Conservation (phyloP, 2,113 vertebrate genomes). For the Halichoerus grypus region DNA sequence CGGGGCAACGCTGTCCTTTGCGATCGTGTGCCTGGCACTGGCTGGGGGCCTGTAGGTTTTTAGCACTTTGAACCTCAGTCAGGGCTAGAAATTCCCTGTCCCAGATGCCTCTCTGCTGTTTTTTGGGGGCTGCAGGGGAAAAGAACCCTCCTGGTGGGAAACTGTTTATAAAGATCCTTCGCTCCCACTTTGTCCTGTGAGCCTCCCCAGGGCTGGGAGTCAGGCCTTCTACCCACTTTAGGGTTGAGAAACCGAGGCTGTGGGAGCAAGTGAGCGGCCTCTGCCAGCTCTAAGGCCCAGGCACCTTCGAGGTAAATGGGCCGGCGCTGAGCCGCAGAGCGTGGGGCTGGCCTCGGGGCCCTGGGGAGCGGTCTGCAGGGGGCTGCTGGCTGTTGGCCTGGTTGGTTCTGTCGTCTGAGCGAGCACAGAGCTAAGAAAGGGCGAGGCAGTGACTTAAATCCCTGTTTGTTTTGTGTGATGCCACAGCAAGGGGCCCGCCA, state of each 20-base stretch:
- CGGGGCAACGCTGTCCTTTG: not conserved
- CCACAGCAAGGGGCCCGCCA: not conserved
- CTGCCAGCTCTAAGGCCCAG: not conserved
- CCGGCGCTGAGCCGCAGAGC: not conserved
- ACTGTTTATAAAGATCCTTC: not conserved
- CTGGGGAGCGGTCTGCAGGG: fast-evolving
- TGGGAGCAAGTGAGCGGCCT: not conserved
- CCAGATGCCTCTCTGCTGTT: not conserved
- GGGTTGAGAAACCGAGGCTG: not conserved
- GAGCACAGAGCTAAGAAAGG: not conserved
- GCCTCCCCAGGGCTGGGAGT: no score
- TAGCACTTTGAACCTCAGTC: not conserved
- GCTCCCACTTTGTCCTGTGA: not conserved
- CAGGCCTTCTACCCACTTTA: not conserved
- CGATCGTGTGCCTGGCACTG: not conserved
- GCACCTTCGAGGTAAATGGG: not conserved
- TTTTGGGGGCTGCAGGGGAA: not conserved
- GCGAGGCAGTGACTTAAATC: no score
- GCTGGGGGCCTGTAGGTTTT: not conserved
- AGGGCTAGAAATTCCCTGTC: not conserved
- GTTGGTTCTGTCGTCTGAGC: not conserved
- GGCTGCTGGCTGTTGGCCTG: not conserved
- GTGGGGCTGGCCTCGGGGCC: fast-evolving
- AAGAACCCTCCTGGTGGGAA: no score
- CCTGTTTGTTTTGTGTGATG: not conserved